Evolutionary conservation across 2,888 invertebrate genomes (phyloP).

Genomic region (Sarcophaga carnaria): DNA sequence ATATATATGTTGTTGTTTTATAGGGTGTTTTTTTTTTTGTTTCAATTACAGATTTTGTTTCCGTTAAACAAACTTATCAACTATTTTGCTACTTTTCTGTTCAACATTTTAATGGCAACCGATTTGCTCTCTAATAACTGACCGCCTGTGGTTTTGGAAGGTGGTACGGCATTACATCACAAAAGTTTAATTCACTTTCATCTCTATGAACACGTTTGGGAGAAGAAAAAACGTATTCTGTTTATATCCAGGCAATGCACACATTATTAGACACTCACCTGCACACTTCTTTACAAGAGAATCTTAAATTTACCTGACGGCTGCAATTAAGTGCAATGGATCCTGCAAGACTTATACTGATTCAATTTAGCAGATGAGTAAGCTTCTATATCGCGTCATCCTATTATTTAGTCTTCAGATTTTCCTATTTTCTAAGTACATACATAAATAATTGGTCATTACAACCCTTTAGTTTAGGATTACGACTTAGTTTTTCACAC

Average conservation of each 20-base stretch:
- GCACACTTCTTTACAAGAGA: no score
- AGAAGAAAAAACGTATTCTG: not conserved
- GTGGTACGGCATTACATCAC: slow-evolving; percentile 34
- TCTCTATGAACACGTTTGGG: not conserved
- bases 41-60: not conserved
- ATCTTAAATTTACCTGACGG: no score
- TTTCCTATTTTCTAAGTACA: no score
- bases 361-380: no score
- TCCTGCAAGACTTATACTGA: no score
- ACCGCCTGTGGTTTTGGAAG: slow-evolving; percentile 62
- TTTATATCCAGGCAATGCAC: slow-evolving; percentile 35
- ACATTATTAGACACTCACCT: slow-evolving; percentile 30
- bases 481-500: no score
- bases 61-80: not conserved
- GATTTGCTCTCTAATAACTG: slow-evolving; percentile 65
- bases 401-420: no score
- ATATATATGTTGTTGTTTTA: slow-evolving; percentile 8
- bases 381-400: no score
- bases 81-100: slow-evolving; percentile 9
- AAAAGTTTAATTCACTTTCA: not conserved
- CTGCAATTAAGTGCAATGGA: no score
- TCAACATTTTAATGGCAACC: slow-evolving; percentile 53
- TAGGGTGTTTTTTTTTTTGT: slow-evolving; percentile 2
- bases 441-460: no score
- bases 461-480: no score